Base-by-base conservation (phyloP, 2,797 vertebrate genomes). In the Melanotaenia nigrans region DNA sequence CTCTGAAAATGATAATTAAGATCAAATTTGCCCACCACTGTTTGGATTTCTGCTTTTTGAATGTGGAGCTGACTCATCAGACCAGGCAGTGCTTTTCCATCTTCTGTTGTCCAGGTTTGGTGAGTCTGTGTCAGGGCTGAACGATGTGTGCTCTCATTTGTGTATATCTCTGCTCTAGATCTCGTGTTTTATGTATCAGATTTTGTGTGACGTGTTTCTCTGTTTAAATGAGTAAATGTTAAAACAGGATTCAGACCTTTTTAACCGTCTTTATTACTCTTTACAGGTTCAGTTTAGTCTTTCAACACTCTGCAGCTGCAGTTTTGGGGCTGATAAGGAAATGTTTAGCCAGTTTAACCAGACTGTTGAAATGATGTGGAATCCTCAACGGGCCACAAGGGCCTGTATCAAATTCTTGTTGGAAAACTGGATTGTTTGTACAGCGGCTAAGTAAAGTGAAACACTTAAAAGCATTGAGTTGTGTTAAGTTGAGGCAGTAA, bases 331-430 rank as follows among this genome's bases (percentile, higher is more conserved):
- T 78, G 85, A 92, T 88, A 90, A 90, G 86, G 75, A 85, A 86
- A 84, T 78, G 78, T 78, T 87, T 73, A 77, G 77, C 85, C 84
- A 84, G 74, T 79, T 84, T 77, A 65, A 77, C 79, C 75, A 73
- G 81, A 71, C 86, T 89, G 87, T 69, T 89, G 87, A 87, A 90
- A 84, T 86, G 77, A 88, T 89, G 84, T 87, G 83, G 78, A 89
- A 12, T 81, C 72, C 70, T 87, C 65, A 30, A 36, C 36, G 10
- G 84, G 65, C 68, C 81, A 40, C 71, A 64, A 8, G 86, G 79
- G 76, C 58, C 38, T 13, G 58, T 86, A 88, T 88, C 82, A 51
- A 54, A 67, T 88, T 62, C 74, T 65, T 59, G 55, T 61, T 85
- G 85, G 84, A 89, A 90, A 88, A 68, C 77, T 61, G 74, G 76